Base-by-base conservation (phyloP, 2,888 invertebrate genomes). In the Aspidapion aeneum region DNA sequence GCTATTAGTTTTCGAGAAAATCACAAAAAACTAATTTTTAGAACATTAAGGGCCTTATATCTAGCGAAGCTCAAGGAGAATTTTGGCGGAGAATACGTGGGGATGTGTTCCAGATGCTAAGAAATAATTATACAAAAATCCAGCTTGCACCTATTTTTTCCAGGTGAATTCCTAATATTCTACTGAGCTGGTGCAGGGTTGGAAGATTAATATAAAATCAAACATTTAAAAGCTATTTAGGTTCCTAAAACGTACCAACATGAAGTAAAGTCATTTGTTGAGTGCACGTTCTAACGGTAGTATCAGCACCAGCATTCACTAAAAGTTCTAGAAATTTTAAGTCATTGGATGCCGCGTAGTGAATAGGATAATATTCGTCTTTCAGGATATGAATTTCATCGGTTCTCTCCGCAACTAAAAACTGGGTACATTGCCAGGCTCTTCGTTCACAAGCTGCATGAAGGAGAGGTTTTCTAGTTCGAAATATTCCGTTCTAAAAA, bases 361-460 rank as follows among this genome's bases (percentile, higher is more conserved):
- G 88, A 63, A 91, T 87, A n/a, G 91, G 90, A 76, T 88, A 90
- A 76, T 90, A 90, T 79, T 90, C 90, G 73, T 90, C 89, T 76
- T 86, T 88, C 63, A 88, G 85, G 66, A 87, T 83, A 77, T 89
- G 88, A 56, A 90, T 87, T 78, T 89, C 89, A 69, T 88, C 88
- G 49, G 86, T 84, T 51, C 89, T 75, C 68, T 87, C 86, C 1
- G 84, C 82, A 7, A 89, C 85, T 64, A 90, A 77, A 73, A 86
- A 87, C 73, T 87, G 86, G 1, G 88, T 88, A 77, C 89, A 89
- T 68, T 85, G 83, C 88, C 88, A 89, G 21, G 90, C 89, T 18
- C 87, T 89, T 35, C 88, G 79, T 73, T 89, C 89, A 72, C 89
- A 89, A 0, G 89, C 88, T 61, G 88, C 84, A 72, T 89, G 88